Percentiles rank a stretch among this genome's conserved stretches.
These are phyloP conservation scores for Halcyon malimbica DNA, from an alignment of 2,113 vertebrate species.

Conservation along the genomic window DNA sequence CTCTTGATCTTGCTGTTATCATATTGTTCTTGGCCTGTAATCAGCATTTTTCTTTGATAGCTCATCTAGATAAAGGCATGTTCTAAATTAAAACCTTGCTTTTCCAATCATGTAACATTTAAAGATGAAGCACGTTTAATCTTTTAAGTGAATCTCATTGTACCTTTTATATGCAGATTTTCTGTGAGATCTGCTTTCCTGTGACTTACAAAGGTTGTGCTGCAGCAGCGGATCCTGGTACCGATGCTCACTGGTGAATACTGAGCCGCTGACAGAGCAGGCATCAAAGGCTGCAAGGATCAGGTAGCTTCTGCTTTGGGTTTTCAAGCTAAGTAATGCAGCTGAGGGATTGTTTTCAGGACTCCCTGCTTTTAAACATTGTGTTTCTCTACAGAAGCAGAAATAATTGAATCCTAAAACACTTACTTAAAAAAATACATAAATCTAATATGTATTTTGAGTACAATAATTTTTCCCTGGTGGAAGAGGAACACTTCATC, in stretches of 20 bases:
- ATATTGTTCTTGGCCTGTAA: background rate
- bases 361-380: slow-evolving; percentile 34
- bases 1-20: background rate
- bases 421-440: background rate
- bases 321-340: slow-evolving; percentile 28
- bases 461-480: slow-evolving; percentile 40
- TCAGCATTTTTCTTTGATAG: background rate
- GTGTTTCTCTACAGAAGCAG: slow-evolving; percentile 2
- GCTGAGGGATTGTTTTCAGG: background rate
- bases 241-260: background rate
- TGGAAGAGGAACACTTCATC: slow-evolving; percentile 46
- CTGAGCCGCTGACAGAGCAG: background rate
- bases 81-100: background rate
- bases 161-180: background rate
- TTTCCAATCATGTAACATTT: background rate
- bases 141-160: background rate
- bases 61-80: background rate
- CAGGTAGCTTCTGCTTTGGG: slow-evolving; percentile 5
- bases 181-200: background rate
- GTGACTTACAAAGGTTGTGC: background rate
- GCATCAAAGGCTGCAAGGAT: background rate
- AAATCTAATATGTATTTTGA: slow-evolving; percentile 4
- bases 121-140: background rate
- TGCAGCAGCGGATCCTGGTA: background rate
- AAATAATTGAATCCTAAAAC: slow-evolving; percentile 51